Evolutionary conservation across 2,888 invertebrate genomes (phyloP).

Genomic region (Mesorhabditis belari): DNA sequence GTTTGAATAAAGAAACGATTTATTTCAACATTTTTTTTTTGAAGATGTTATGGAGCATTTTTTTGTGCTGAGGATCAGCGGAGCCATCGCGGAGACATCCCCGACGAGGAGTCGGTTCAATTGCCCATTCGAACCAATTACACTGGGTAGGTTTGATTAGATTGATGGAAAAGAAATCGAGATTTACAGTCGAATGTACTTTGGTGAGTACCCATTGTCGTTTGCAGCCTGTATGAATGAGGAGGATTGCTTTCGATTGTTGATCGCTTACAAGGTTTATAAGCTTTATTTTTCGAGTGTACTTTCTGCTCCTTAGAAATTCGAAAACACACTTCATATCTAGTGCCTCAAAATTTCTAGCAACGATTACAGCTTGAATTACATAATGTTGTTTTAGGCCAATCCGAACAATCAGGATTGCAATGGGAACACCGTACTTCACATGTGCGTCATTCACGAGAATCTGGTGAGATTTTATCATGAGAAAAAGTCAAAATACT

Average conservation of each 20-base stretch:
- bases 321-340: constrained; percentile 10
- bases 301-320: no score
- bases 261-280: constrained; percentile 67
- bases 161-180: no score
- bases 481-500: no score
- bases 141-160: constrained; percentile 66
- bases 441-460: constrained; percentile 89
- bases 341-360: no score
- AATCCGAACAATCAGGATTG: constrained; percentile 88
- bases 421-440: constrained; percentile 90
- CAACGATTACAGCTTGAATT: not conserved
- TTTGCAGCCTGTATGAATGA: constrained; percentile 85
- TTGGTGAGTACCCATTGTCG: constrained; percentile 92
- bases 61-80: constrained; percentile 82
- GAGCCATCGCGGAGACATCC: constrained; percentile 71
- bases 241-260: constrained; percentile 91
- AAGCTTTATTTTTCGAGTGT: no score
- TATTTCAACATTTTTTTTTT: not conserved
- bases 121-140: constrained; percentile 76
- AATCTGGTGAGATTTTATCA: constrained; percentile 69
- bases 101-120: constrained; percentile 83
- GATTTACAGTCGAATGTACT: constrained; percentile 80
- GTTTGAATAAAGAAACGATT: constrained; percentile 63
- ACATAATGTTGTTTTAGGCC: constrained; percentile 67
- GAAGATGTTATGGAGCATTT: constrained; percentile 74